Evolutionary conservation across 2,113 vertebrate genomes (phyloP), one percentile per base, ranked within the genome.

Genomic region (Elachura formosa): DNA sequence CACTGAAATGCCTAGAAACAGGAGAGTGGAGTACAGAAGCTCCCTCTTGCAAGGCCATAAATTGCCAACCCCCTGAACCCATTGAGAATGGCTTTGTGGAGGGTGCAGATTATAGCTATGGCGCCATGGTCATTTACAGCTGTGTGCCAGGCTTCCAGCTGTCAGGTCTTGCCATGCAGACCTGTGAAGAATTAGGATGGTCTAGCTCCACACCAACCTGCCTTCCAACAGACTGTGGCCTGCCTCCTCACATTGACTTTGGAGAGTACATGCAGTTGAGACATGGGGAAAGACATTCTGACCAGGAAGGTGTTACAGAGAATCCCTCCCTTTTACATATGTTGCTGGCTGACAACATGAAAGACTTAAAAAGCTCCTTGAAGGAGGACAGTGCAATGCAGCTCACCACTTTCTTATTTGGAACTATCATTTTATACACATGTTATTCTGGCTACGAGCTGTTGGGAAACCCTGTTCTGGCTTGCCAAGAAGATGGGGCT

Each of bases 81-180:
- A 98, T 99, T 20, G 98, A 99, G 63, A 99, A 99, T 38, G 99
- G 99, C 10, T 99, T 99, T 55, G 99, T 99, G 22, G 99, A 99
- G 96, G 99, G 99, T 38, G 98, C 98, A n/a, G 99, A 99, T 96
- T 98, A 99, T 51, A 99, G 98, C 91, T 99, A 98, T 4, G 99
- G 99, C 2, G 98, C 99, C 56, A 99, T 99, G 92, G 99, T 99
- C n/a, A 99, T 99, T 96, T 99, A 99, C 82, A 99, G 99, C 95
- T 99, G 99, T 75, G 98, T 99, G 38, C 99, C 99, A 40, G 99
- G 99, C 40, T 99, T 98, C 89, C 99, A 99, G 93, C 97, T 99
- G 2, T 94, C 98, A 26, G 99, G 99, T 10, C 98, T 98, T 52
- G 98, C 98, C 94, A 99, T 99, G 96, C 98, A 99, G 85, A 99